A percentile compares a stretch with the other conserved stretches of the same genome.
Evolutionary conservation across 2,113 vertebrate genomes (phyloP).

Genomic region (Vanacampus margaritifer): DNA sequence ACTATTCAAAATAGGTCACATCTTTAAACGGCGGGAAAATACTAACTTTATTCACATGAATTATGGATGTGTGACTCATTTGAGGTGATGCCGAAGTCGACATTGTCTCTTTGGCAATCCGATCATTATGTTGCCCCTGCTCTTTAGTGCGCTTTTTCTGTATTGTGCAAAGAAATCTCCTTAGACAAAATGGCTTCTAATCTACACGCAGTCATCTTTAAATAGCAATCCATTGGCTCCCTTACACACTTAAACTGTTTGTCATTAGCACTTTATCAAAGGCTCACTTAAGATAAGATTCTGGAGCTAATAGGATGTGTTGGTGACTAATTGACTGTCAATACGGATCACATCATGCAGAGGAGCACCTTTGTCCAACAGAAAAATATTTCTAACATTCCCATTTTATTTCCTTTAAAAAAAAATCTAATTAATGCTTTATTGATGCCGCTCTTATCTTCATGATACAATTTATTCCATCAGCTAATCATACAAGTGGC

Average conservation of each 20-base stretch:
- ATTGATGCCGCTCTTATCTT: constrained; percentile 21
- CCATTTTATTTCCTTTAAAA: constrained; percentile 35
- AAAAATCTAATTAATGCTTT: too few relatives aligned
- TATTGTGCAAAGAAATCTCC: constrained; percentile 58
- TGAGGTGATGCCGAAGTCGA: constrained; percentile 49
- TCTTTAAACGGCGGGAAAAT: constrained; percentile 59
- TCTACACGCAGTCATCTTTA: constrained; percentile 66
- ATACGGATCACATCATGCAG: constrained; percentile 35
- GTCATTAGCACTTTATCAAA: constrained; percentile 65
- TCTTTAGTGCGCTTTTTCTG: constrained; percentile 62
- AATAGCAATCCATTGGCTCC: constrained; percentile 69
- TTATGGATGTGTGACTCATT: constrained; percentile 64
- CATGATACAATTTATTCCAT: constrained; percentile 28
- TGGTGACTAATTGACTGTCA: constrained; percentile 66
- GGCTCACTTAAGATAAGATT: constrained; percentile 61
- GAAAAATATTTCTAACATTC: constrained; percentile 19
- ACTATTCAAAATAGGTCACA: constrained; percentile 69
- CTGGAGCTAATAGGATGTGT: constrained; percentile 52
- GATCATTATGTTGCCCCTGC: constrained; percentile 57
- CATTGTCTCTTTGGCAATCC: constrained; percentile 63
- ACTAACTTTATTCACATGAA: constrained; percentile 70
- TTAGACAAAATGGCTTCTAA: constrained; percentile 65
- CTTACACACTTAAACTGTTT: constrained; percentile 62
- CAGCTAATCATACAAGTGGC: constrained; percentile 28
- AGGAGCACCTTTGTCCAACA: constrained; percentile 27